Percentiles rank a stretch among this genome's conserved stretches.
Conservation (phyloP, 2,797 vertebrate species). For the Sciurus carolinensis region DNA sequence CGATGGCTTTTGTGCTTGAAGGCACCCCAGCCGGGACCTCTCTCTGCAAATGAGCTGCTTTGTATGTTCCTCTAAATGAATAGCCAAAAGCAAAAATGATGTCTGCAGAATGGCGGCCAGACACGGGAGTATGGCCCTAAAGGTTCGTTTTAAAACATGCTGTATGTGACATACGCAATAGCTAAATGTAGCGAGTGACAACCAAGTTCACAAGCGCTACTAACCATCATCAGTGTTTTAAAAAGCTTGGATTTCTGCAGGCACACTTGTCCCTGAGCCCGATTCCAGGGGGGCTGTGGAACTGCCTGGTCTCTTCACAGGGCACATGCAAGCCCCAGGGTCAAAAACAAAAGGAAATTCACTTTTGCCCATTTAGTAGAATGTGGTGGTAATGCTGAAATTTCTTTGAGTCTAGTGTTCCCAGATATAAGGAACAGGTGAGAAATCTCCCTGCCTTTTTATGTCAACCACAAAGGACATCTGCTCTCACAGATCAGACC, state of each 20-base stretch:
- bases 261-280: not conserved
- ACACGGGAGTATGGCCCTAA: not conserved
- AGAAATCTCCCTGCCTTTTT: not conserved
- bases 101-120: not conserved
- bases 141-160: not conserved
- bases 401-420: not conserved
- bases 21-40: not conserved
- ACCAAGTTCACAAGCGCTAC: not conserved
- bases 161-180: not conserved
- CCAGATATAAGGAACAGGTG: not conserved
- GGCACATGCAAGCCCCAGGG: not conserved
- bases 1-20: not conserved
- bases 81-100: constrained; percentile 45
- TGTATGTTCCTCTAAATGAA: not conserved
- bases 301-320: not conserved
- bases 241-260: not conserved
- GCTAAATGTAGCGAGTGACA: not conserved
- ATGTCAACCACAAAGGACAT: not conserved
- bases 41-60: constrained; percentile 8
- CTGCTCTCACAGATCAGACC: not conserved
- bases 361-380: not conserved
- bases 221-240: not conserved
- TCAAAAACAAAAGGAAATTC: not conserved
- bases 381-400: not conserved
- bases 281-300: not conserved